These are phyloP conservation scores for Drosophila robusta DNA, from an alignment of 2,888 invertebrate genomes.

Conservation along the genomic window DNA sequence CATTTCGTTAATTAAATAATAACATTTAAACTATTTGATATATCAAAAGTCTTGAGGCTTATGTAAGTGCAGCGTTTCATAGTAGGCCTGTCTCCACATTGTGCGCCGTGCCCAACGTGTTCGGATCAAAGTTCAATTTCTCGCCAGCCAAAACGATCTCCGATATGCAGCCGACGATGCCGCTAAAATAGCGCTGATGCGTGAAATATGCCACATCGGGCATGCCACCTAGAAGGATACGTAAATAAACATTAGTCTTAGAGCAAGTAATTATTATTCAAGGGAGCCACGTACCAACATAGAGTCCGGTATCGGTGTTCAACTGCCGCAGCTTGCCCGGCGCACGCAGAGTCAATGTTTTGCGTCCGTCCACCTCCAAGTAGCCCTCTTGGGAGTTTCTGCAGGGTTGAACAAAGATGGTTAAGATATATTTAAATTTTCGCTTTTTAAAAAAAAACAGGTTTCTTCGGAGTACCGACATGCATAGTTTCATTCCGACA, in stretches of 20 bases:
- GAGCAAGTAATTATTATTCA: no score
- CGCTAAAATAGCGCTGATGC: constrained; percentile 89
- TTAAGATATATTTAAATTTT: no score
- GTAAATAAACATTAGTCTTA: constrained; percentile 41
- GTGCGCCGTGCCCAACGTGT: constrained; percentile 84
- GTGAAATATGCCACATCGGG: constrained; percentile 91
- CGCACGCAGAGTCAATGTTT: constrained; percentile 91
- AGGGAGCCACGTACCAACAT: constrained; percentile 89
- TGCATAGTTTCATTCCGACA: no score
- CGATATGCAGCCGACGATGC: constrained; percentile 93
- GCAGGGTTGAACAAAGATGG: constrained; percentile 23
- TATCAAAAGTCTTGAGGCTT: constrained; percentile 81
- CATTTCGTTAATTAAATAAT: constrained; percentile 51
- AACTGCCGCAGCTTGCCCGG: constrained; percentile 94
- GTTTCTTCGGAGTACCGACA: no score
- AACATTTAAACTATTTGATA: constrained; percentile 82
- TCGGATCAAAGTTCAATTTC: constrained; percentile 88
- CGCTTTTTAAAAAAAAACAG: no score
- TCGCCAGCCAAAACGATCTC: constrained; percentile 93
- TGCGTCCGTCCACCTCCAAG: constrained; percentile 94
- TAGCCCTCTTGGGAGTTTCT: constrained; percentile 95
- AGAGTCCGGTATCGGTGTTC: constrained; percentile 94
- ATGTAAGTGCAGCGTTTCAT: constrained; percentile 82
- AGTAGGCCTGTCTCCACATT: constrained; percentile 85
- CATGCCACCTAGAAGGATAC: constrained; percentile 88